Percentiles rank a stretch among this genome's conserved stretches.
Evolutionary conservation across 2,113 vertebrate species (phyloP).

Genomic region (Atrichornis clamosus): DNA sequence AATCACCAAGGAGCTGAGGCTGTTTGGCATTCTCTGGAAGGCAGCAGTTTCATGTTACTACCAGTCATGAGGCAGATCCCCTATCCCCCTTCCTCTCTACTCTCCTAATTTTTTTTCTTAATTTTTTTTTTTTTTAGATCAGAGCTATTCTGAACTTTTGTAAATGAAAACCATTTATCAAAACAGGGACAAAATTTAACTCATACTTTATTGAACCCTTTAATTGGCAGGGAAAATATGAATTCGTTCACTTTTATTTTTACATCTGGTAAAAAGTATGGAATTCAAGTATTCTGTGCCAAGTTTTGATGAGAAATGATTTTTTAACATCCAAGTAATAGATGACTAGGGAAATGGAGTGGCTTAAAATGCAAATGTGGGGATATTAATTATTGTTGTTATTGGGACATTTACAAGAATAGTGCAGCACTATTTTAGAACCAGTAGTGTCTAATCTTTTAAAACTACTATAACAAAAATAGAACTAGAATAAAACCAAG

Average conservation of each 20-base stretch:
- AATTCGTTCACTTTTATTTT: slow-evolving; percentile 36
- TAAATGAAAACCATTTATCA: slow-evolving; percentile 20
- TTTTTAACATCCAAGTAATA: slow-evolving; percentile 26
- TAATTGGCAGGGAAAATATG: neutral
- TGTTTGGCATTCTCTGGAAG: neutral
- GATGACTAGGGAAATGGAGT: slow-evolving; percentile 42
- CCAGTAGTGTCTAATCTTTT: slow-evolving; percentile 19
- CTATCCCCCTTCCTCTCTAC: neutral
- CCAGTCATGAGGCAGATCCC: neutral
- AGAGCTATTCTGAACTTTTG: neutral
- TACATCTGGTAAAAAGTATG: slow-evolving; percentile 60
- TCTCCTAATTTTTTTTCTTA: no score
- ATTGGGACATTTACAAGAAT: slow-evolving; percentile 28
- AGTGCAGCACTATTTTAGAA: slow-evolving; percentile 13
- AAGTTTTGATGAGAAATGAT: slow-evolving; percentile 51
- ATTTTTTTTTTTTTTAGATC: neutral
- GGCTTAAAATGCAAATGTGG: slow-evolving; percentile 57
- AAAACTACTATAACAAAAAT: slow-evolving; percentile 39
- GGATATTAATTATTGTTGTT: slow-evolving; percentile 54
- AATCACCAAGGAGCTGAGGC: neutral
- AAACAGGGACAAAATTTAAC: slow-evolving; percentile 18
- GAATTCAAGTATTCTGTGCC: slow-evolving; percentile 46
- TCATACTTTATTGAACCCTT: neutral
- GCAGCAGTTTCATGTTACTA: neutral
- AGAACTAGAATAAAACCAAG: slow-evolving; percentile 42